Conservation (phyloP, 2,797 vertebrate species). For the Chelon labrosus region DNA sequence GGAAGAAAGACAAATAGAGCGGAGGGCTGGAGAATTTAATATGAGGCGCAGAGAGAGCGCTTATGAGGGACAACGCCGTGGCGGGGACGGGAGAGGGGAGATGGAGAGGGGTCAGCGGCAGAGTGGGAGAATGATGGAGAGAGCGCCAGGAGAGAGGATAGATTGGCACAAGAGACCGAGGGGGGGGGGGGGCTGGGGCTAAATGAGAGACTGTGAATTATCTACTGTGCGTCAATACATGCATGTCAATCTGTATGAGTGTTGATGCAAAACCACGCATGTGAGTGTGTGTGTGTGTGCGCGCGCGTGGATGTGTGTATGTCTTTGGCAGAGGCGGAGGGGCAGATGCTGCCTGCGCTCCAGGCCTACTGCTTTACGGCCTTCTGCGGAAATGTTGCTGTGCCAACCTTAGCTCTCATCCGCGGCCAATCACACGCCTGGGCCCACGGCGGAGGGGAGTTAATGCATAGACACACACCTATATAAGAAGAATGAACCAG, state of each 20-base stretch:
- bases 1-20: slow-evolving; percentile 57
- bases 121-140: slow-evolving; percentile 50
- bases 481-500: slow-evolving; percentile 1
- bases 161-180: slow-evolving; percentile 50
- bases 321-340: slow-evolving; percentile 79
- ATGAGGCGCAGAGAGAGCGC: slow-evolving; percentile 35
- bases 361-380: slow-evolving; percentile 85
- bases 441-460: slow-evolving; percentile 67
- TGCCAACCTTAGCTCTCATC: slow-evolving; percentile 84
- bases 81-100: slow-evolving; percentile 49
- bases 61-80: slow-evolving; percentile 54
- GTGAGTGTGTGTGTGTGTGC: slow-evolving; percentile 26
- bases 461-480: slow-evolving; percentile 71
- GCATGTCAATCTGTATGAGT: slow-evolving; percentile 58
- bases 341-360: slow-evolving; percentile 86
- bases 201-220: slow-evolving; percentile 64
- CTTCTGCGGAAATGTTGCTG: slow-evolving; percentile 84
- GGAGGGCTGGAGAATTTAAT: slow-evolving; percentile 40
- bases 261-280: slow-evolving; percentile 50
- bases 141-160: slow-evolving; percentile 51
- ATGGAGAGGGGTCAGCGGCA: slow-evolving; percentile 54
- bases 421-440: slow-evolving; percentile 80
- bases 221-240: slow-evolving; percentile 67
- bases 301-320: slow-evolving; percentile 45
- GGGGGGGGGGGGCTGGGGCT: slow-evolving; percentile 18